Evolutionary conservation across 2,888 invertebrate genomes (phyloP).

Genomic region (Drosophila buzzatii): DNA sequence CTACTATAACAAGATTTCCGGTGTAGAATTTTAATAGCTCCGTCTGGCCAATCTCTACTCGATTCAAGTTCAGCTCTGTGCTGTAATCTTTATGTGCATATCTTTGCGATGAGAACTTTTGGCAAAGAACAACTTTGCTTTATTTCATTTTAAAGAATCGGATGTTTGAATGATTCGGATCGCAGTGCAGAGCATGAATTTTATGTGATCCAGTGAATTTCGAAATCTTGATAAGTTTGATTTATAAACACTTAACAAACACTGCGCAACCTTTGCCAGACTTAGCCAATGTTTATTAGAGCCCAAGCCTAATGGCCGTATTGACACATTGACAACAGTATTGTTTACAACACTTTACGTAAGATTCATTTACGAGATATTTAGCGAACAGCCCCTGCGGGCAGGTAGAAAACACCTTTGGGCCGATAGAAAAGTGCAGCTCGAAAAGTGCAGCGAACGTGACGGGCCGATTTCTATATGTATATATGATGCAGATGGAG

Average conservation of each 20-base stretch:
- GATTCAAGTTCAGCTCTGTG: background rate
- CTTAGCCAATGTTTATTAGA: background rate
- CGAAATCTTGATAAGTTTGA: constrained; percentile 7
- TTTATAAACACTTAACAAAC: background rate
- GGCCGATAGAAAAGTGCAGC: constrained; percentile 60
- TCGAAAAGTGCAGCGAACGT: constrained; percentile 54
- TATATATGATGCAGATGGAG: background rate
- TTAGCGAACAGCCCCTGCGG: constrained; percentile 1
- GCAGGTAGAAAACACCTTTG: constrained; percentile 21
- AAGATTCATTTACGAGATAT: constrained; percentile 19
- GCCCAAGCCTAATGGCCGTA: background rate
- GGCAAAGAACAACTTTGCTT: background rate
- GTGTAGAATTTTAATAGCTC: constrained; percentile 5
- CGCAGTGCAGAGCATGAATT: background rate
- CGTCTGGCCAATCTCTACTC: background rate
- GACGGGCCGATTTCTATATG: constrained; percentile 61
- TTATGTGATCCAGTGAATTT: constrained; percentile 1
- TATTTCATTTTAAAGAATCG: constrained; percentile 2
- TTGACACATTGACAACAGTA: constrained; percentile 20
- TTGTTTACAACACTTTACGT: constrained; percentile 24
- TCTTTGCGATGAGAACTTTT: background rate
- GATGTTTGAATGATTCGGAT: background rate
- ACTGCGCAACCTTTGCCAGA: background rate
- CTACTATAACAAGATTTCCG: constrained; percentile 21
- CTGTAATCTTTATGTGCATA: constrained; percentile 17